A percentile compares a stretch with the other conserved stretches of the same genome.
phyloP scores from a whole-genome alignment of 2,797 vertebrate genomes.

The Pantherophis alleghaniensis region DNA sequence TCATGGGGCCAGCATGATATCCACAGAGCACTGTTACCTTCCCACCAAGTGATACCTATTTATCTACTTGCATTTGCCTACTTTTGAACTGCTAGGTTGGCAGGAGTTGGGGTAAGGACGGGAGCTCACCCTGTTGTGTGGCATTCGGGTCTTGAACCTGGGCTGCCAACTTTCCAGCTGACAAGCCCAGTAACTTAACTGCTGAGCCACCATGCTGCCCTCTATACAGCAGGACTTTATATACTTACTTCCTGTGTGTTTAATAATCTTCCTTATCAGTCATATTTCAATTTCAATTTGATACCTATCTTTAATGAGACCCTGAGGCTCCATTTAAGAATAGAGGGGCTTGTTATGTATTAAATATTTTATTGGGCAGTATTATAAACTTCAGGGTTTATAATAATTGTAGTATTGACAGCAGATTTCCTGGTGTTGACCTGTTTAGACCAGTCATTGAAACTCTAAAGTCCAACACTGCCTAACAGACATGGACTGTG shows the following conservation, averaged over 20 bases:
- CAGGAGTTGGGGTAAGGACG: too few species aligned
- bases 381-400: background rate
- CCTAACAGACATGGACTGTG: background rate
- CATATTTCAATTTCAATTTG: background rate
- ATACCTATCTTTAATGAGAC: background rate
- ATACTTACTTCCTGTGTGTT: background rate
- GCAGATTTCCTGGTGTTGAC: background rate
- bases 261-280: background rate
- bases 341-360: background rate
- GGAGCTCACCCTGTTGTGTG: too few species aligned
- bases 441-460: background rate
- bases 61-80: too few species aligned
- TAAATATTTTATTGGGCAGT: background rate
- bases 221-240: too few species aligned
- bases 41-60: too few species aligned
- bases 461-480: background rate
- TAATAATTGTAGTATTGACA: background rate
- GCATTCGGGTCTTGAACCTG: too few species aligned
- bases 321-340: background rate
- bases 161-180: too few species aligned
- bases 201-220: too few species aligned
- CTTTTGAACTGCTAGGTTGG: too few species aligned
- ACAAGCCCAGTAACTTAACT: too few species aligned
- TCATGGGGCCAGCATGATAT: too few species aligned
- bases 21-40: too few species aligned